phyloP scores from a whole-genome alignment of 2,113 vertebrate species.

The Actenoides lindsayi region DNA sequence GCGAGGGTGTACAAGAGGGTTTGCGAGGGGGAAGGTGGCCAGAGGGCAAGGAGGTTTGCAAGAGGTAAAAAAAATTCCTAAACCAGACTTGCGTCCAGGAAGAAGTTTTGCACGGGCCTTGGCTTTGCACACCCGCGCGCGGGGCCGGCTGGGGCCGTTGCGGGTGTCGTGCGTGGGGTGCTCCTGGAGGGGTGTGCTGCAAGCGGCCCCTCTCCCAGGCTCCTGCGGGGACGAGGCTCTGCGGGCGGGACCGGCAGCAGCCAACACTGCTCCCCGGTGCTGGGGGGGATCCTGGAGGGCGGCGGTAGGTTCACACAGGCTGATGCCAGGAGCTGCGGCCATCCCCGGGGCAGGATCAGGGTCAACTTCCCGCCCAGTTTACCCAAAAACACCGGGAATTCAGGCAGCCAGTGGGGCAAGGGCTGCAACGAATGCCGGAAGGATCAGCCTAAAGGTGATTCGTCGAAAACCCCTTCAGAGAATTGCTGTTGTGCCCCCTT shows the following conservation, averaged over 20 bases:
- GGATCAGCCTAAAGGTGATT: background rate
- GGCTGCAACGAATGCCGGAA: background rate
- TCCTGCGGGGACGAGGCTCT: fast-evolving
- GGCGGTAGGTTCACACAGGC: fast-evolving
- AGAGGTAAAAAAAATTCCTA: background rate
- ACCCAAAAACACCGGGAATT: background rate
- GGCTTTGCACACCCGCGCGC: background rate
- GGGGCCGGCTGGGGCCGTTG: background rate
- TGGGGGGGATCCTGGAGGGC: no score
- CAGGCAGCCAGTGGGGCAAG: background rate
- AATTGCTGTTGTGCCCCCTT: no score
- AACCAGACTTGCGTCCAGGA: fast-evolving
- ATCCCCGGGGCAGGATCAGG: no score
- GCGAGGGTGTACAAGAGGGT: no score
- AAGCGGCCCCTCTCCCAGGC: no score
- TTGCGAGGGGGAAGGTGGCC: background rate
- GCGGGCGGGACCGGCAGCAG: background rate
- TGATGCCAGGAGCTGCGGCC: background rate
- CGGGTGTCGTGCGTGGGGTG: background rate
- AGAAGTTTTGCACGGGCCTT: background rate
- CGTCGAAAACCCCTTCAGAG: background rate
- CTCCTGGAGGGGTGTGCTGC: background rate
- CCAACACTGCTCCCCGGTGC: background rate
- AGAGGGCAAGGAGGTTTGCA: no score
- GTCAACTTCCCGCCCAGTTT: background rate